Conservation (phyloP, 2,888 invertebrate species). For the Rotaria socialis region DNA sequence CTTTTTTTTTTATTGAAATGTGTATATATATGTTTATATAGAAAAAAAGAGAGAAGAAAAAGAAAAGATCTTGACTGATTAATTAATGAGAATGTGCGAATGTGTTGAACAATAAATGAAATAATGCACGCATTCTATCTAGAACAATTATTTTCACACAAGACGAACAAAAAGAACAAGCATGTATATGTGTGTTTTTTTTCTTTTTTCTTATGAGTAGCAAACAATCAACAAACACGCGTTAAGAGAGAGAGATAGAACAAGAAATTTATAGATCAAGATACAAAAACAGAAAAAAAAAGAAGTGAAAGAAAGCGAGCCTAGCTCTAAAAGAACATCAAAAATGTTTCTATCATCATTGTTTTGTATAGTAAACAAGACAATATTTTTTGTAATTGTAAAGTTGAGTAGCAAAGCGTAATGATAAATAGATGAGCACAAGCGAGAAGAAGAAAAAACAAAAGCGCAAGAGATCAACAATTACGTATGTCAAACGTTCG, state of each 20-base stretch:
- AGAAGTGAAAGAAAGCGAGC: background rate
- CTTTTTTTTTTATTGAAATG: too few relatives aligned
- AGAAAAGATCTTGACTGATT: background rate
- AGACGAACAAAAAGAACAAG: slow-evolving; percentile 11
- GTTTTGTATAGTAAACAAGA: slow-evolving; percentile 14
- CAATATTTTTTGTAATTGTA: background rate
- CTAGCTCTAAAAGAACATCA: background rate
- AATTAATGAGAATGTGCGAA: slow-evolving; percentile 14
- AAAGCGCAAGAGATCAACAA: too few relatives aligned
- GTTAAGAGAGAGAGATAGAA: background rate
- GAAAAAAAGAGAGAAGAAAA: background rate
- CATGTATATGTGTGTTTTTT: background rate
- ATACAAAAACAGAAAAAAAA: background rate
- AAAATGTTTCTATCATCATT: background rate
- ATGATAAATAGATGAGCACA: background rate
- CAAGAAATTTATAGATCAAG: slow-evolving; percentile 2
- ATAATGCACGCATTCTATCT: background rate
- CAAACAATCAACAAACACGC: slow-evolving; percentile 16
- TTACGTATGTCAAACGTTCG: too few relatives aligned
- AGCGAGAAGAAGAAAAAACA: background rate
- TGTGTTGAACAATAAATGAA: slow-evolving; percentile 6
- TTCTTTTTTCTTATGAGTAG: background rate
- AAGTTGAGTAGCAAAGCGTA: background rate
- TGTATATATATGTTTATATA: too few relatives aligned
- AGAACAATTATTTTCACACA: slow-evolving; percentile 20